Conservation (phyloP, 2,888 invertebrate genomes). For the Parelbella ahira region DNA sequence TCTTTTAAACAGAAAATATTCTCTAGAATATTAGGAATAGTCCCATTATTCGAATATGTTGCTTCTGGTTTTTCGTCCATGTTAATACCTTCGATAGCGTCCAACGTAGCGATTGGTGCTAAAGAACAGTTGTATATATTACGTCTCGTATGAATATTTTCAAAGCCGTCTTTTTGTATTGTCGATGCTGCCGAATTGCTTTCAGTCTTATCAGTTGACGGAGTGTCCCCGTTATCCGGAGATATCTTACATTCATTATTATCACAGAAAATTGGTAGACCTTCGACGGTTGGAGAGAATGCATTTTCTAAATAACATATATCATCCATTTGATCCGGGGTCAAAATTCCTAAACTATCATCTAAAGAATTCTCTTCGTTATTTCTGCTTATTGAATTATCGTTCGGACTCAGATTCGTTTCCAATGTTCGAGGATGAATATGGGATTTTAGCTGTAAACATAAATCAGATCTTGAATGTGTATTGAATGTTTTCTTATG, state of each 20-base stretch:
- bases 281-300: constrained; percentile 84
- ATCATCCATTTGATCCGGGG: constrained; percentile 93
- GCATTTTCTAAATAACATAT: constrained; percentile 82
- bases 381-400: constrained; percentile 66
- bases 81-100: constrained; percentile 43
- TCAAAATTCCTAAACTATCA: constrained; percentile 92
- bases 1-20: constrained; percentile 28
- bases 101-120: constrained; percentile 52
- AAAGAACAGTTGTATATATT: constrained; percentile 40
- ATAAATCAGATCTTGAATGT: constrained; percentile 71
- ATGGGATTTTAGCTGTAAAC: constrained; percentile 67
- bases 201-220: constrained; percentile 80
- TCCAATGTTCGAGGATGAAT: constrained; percentile 56
- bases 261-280: constrained; percentile 76
- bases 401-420: constrained; percentile 67
- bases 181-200: constrained; percentile 75
- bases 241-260: constrained; percentile 65
- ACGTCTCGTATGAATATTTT: constrained; percentile 38
- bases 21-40: constrained; percentile 26
- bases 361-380: constrained; percentile 91
- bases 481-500: constrained; percentile 59
- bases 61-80: constrained; percentile 38
- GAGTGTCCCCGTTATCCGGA: constrained; percentile 75
- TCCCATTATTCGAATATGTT: constrained; percentile 32
- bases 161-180: constrained; percentile 72